Evolutionary conservation across 2,113 vertebrate genomes (phyloP).

Genomic region (Phyllostomus discolor): DNA sequence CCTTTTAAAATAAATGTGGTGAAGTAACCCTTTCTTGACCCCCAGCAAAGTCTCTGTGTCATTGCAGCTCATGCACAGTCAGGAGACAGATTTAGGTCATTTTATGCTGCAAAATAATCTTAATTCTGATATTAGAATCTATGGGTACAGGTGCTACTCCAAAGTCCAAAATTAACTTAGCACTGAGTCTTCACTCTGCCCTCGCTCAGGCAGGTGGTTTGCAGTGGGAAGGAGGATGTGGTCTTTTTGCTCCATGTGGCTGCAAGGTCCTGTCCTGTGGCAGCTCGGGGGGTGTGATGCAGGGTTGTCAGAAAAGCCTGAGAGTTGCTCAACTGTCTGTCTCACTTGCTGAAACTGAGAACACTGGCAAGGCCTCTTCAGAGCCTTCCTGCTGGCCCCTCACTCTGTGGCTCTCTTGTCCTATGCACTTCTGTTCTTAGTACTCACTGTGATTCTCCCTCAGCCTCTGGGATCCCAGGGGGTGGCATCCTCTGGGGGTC

Average conservation of each 20-base stretch:
- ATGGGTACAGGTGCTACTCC: not conserved
- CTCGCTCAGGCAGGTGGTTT: too few species aligned
- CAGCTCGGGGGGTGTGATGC: too few species aligned
- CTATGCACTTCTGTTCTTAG: not conserved
- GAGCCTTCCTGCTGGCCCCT: not conserved
- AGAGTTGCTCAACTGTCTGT: too few species aligned
- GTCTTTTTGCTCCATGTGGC: not conserved
- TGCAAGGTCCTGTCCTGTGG: not conserved
- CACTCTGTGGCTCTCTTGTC: too few species aligned
- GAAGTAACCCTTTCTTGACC: too few species aligned
- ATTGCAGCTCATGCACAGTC: not conserved
- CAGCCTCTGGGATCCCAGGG: not conserved
- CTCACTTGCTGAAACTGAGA: not conserved
- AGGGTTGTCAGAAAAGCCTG: not conserved
- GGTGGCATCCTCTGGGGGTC: not conserved
- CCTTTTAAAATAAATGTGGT: not conserved
- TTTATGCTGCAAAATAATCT: not conserved
- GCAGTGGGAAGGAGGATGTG: not conserved
- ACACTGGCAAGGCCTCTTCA: not conserved
- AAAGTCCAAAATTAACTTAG: not conserved
- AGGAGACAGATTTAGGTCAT: not conserved
- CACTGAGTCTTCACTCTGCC: not conserved
- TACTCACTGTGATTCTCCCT: not conserved
- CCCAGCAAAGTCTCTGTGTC: not conserved
- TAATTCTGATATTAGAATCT: not conserved